phyloP scores from a whole-genome alignment of 1,140 invertebrate genomes.

The Trypoxylus dichotomus region DNA sequence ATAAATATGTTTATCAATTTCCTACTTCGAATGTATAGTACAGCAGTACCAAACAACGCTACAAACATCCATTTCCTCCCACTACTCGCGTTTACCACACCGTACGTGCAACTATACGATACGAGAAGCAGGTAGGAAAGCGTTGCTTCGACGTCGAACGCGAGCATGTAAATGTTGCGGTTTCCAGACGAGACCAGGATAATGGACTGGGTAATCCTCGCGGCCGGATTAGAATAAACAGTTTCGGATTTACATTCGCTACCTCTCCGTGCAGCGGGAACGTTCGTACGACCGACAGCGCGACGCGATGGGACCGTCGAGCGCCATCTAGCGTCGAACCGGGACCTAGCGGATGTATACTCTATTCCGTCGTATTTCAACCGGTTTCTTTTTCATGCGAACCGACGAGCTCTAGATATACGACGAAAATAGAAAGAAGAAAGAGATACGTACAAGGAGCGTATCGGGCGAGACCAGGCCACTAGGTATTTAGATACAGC shows the following conservation, averaged over 20 bases:
- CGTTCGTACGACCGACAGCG: background rate
- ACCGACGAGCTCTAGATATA: background rate
- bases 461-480: background rate
- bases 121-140: too few species aligned
- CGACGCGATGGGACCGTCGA: background rate
- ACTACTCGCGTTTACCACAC: too few species aligned
- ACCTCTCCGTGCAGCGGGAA: background rate
- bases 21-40: too few species aligned
- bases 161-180: slow-evolving; percentile 9
- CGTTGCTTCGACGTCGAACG: background rate
- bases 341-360: background rate
- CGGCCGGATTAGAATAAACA: slow-evolving; percentile 18
- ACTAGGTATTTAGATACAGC: background rate
- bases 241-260: slow-evolving; percentile 24
- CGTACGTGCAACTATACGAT: too few species aligned
- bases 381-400: background rate
- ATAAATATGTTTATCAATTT: too few species aligned
- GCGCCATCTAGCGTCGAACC: background rate
- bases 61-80: too few species aligned
- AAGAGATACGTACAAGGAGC: background rate
- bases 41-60: too few species aligned
- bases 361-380: background rate
- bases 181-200: slow-evolving; percentile 22
- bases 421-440: background rate
- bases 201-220: slow-evolving; percentile 22